Evolutionary conservation across 2,888 invertebrate genomes (phyloP).

Genomic region (Terebella lapidaria): DNA sequence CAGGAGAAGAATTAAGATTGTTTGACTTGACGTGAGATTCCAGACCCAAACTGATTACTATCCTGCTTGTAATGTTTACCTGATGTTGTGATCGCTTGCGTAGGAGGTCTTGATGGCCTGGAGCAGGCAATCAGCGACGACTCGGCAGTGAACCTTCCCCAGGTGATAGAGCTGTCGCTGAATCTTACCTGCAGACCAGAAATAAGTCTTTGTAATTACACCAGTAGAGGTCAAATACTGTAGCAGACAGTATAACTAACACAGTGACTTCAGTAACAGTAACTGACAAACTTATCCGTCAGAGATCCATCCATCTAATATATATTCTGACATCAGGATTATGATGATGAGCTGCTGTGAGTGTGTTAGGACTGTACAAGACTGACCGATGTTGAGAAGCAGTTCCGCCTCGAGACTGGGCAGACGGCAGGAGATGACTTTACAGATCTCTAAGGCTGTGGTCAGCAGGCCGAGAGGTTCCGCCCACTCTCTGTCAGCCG

Average conservation of each 20-base stretch:
- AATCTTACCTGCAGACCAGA: constrained; percentile 37
- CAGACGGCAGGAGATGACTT: constrained; percentile 33
- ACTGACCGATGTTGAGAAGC: constrained; percentile 45
- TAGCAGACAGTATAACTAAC: too few species aligned
- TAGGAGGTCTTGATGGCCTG: constrained; percentile 43
- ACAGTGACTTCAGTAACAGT: too few species aligned
- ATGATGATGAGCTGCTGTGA: too few species aligned
- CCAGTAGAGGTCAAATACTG: too few species aligned
- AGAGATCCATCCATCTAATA: too few species aligned
- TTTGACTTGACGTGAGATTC: too few species aligned
- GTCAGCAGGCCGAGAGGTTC: constrained; percentile 42
- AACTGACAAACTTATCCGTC: too few species aligned
- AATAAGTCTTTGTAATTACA: neutral
- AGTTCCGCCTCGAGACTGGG: constrained; percentile 46
- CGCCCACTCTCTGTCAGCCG: constrained; percentile 27
- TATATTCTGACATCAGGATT: too few species aligned
- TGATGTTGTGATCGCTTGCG: constrained; percentile 43
- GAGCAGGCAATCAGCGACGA: constrained; percentile 40
- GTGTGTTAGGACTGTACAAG: too few species aligned
- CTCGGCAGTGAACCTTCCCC: constrained; percentile 33
- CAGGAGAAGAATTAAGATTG: too few species aligned
- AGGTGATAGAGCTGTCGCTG: constrained; percentile 45
- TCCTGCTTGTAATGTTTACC: too few species aligned
- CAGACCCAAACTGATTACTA: too few species aligned
- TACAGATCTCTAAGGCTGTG: constrained; percentile 41